phyloP scores from a whole-genome alignment of 2,888 invertebrate species.

The Synergus gifuensis region DNA sequence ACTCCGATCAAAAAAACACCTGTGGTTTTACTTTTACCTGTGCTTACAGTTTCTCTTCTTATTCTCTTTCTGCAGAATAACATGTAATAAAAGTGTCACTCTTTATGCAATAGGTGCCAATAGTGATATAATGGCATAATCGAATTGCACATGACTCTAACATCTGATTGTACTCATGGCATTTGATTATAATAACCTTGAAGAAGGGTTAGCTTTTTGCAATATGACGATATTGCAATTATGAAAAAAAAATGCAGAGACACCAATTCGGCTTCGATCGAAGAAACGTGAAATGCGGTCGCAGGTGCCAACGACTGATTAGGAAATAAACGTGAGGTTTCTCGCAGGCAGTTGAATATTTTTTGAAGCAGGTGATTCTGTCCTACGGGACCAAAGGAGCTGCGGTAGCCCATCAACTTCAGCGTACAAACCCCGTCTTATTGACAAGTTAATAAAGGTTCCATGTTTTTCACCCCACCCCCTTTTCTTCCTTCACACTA shows the following conservation, averaged over 20 bases:
- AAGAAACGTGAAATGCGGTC: constrained; percentile 13
- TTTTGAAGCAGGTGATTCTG: constrained; percentile 38
- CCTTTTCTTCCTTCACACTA: neutral
- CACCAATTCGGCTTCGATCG: neutral
- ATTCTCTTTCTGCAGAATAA: too few species aligned
- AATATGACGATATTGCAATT: neutral
- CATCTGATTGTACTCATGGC: neutral
- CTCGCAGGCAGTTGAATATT: constrained; percentile 15
- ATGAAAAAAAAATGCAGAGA: neutral
- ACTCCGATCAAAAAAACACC: constrained; percentile 17
- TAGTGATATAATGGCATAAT: neutral
- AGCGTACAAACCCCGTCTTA: constrained; percentile 17
- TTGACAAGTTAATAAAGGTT: constrained; percentile 34
- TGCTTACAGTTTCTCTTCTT: neutral
- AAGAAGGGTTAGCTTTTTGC: neutral
- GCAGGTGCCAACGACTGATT: constrained; percentile 36
- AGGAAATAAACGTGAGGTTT: constrained; percentile 32
- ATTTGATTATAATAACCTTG: neutral
- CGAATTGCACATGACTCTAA: too few species aligned
- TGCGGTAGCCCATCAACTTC: constrained; percentile 12
- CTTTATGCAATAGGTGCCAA: too few species aligned
- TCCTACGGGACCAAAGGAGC: constrained; percentile 20
- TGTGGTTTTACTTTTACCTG: neutral
- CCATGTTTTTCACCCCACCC: constrained; percentile 11
- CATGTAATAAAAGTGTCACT: too few species aligned